Base-by-base conservation (phyloP, 2,888 invertebrate genomes). In the Lordiphosa fenestrarum region DNA sequence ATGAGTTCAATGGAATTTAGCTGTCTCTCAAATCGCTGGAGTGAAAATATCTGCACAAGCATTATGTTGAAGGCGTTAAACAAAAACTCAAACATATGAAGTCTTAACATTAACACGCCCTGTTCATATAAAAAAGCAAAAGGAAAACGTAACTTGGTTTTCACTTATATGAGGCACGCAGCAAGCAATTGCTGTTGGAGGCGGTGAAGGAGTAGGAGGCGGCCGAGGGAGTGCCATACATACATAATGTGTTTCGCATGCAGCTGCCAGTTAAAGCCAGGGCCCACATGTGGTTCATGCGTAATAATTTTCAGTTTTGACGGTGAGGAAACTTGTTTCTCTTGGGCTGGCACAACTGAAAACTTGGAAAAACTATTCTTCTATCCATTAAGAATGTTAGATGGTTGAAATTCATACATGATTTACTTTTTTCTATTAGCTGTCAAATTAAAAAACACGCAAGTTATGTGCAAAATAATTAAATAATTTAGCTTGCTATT, bases 211-310 rank as follows among this genome's bases (percentile, higher is more conserved):
- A 12, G 53, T 13, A 47, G 40, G 47, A 50, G 70, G 49, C 57
- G 12, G 7, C 7, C 12, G 30, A 46, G 64, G 66, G 66, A 66
- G 66, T 59, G 65, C 21, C 67, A 40, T 44, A 51, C 73, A 72
- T 80, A 69, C 65, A 75, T 83, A 67, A 80, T 62, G 62, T 80
- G 72, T 57, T 66, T 72, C 67, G 81, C 84, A 68, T 72, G 76
- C 76, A 54, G 80, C 73, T 48, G 69, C 42, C 53, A 50, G 19
- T 19, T 4, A 19, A 19, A 19, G 38, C 52, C 38, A 33, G 52
- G 51, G 41, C 77, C 68, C 74, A 84, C 82, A 40, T 65, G 10
- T 30, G 53, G 74, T 82, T 77, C 71, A 84, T 78, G 84, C 65
- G 82, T 81, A 84, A 81, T 73, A 62, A 53, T 50, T 47, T 47